Conservation (phyloP, 2,888 invertebrate genomes). For the Lomographa bimaculata region DNA sequence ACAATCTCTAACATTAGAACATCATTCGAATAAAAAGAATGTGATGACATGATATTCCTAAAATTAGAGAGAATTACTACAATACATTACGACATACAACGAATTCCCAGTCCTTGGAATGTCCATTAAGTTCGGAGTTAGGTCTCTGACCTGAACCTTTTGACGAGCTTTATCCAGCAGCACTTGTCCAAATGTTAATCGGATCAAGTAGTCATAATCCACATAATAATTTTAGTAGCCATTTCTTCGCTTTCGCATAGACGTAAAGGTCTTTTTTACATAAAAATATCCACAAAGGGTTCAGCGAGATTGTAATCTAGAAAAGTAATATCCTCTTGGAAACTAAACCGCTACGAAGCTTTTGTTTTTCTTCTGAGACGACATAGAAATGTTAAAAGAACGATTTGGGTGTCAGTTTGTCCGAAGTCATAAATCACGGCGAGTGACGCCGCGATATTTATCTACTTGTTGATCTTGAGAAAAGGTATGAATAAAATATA, state of each 20-base stretch:
- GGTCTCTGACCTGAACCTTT: conserved; percentile 3
- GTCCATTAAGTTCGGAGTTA: conserved; percentile 6
- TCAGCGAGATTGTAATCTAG: conserved; percentile 59
- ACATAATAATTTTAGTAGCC: conserved; percentile 12
- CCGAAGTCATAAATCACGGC: conserved; percentile 56
- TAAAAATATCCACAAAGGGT: conserved; percentile 44
- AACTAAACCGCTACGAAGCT: conserved; percentile 48
- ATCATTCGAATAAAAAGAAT: too few relatives aligned
- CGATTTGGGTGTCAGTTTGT: conserved; percentile 43
- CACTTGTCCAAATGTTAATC: conserved; percentile 8
- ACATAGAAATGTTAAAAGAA: conserved; percentile 47
- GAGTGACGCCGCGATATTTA: conserved; percentile 37
- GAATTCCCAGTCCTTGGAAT: not conserved
- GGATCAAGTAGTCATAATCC: conserved; percentile 12
- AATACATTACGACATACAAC: too few relatives aligned
- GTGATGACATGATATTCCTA: too few relatives aligned
- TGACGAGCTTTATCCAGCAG: conserved; percentile 10
- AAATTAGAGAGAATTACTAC: too few relatives aligned
- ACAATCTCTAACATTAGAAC: too few relatives aligned
- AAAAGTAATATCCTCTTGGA: conserved; percentile 66
- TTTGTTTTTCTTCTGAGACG: conserved; percentile 40
- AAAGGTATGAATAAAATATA: too few relatives aligned
- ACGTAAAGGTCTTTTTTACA: conserved; percentile 24
- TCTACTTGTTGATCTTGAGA: conserved; percentile 61
- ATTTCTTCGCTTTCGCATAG: conserved; percentile 17